A percentile compares a stretch with the other conserved stretches of the same genome.
These are phyloP conservation scores for Clupea harengus DNA, from an alignment of 2,113 vertebrate genomes.

Conservation along the genomic window DNA sequence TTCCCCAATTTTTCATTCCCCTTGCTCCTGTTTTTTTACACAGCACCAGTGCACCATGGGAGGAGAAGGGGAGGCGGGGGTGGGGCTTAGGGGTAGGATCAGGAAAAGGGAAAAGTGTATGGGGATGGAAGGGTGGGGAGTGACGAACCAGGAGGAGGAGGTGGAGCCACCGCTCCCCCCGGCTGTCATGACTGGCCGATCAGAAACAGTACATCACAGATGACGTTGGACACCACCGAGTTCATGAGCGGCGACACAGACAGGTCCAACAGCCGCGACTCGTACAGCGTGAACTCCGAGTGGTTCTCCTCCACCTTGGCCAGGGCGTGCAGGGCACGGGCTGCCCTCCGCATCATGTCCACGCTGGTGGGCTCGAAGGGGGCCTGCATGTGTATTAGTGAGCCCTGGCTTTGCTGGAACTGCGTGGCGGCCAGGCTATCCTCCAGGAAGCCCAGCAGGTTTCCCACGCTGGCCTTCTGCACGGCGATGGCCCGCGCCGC, in stretches of 20 bases:
- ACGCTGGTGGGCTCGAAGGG: constrained; percentile 96
- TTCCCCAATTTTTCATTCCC: constrained; percentile 81
- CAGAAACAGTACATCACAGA: constrained; percentile 99
- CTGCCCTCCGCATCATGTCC: constrained; percentile 99
- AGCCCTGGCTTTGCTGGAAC: constrained; percentile 95
- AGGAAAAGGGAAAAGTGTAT: not conserved
- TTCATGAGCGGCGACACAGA: constrained; percentile 98
- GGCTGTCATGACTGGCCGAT: constrained; percentile 99
- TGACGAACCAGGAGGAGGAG: constrained; percentile 47
- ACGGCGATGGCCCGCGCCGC: constrained; percentile 95
- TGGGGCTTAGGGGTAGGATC: constrained; percentile 31
- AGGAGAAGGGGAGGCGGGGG: constrained; percentile 39
- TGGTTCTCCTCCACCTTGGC: constrained; percentile 99
- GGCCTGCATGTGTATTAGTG: constrained; percentile 92
- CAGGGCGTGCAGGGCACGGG: constrained; percentile 93
- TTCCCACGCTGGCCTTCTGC: constrained; percentile 97
- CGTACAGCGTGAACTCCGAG: constrained; percentile 98
- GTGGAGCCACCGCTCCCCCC: constrained; percentile 83
- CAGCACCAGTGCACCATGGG: constrained; percentile 79
- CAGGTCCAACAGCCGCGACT: constrained; percentile 98
- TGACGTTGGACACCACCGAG: constrained; percentile 98
- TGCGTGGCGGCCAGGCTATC: constrained; percentile 97
- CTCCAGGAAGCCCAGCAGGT: constrained; percentile 95
- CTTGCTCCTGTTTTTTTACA: constrained; percentile 67
- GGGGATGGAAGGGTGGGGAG: not conserved